A percentile compares a stretch with the other conserved stretches of the same genome.
Conservation (phyloP, 2,113 vertebrate species). For the Tor tambroides region DNA sequence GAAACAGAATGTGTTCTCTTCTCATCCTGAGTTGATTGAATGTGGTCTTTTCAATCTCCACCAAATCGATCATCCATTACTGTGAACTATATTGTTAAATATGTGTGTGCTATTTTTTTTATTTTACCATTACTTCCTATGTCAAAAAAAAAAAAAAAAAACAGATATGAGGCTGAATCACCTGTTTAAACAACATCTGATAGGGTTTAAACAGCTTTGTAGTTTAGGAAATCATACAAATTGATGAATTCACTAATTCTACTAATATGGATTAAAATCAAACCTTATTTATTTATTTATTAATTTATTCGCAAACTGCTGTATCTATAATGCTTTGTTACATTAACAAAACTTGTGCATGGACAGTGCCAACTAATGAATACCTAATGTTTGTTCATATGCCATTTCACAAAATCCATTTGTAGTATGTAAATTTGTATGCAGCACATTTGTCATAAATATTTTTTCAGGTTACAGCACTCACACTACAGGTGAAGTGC, state of each 20-base stretch:
- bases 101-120: not conserved
- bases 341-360: no score
- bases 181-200: not conserved
- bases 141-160: not conserved
- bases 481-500: no score
- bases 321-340: no score
- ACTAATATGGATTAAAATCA: not conserved
- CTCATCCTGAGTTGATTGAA: not conserved
- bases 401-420: no score
- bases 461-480: no score
- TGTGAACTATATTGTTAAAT: not conserved
- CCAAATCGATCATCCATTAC: not conserved
- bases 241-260: not conserved
- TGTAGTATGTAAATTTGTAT: no score
- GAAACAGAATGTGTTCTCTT: not conserved
- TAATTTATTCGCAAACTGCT: no score
- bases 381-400: no score
- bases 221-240: not conserved
- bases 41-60: not conserved
- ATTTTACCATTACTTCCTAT: not conserved
- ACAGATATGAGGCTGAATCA: not conserved
- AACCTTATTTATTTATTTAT: no score
- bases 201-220: not conserved
- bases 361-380: no score
- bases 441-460: no score